phyloP scores from a whole-genome alignment of 2,797 vertebrate species.

The Fratercula arctica region DNA sequence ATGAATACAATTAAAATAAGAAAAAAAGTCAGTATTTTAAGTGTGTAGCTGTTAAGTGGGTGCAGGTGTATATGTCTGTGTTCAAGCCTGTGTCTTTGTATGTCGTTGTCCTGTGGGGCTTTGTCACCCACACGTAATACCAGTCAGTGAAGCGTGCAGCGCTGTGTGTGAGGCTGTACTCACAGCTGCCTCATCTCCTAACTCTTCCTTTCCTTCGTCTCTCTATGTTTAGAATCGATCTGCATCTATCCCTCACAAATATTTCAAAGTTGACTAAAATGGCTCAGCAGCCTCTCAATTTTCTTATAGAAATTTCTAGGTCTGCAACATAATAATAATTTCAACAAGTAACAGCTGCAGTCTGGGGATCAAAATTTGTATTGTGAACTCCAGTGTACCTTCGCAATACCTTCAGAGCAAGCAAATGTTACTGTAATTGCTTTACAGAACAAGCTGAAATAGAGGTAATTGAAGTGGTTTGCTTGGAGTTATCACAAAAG shows the following conservation, averaged over 20 bases:
- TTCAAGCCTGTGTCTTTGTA: background rate
- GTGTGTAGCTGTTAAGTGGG: background rate
- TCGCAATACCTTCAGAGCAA: background rate
- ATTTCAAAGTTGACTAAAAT: background rate
- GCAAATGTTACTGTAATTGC: background rate
- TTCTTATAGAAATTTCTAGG: background rate
- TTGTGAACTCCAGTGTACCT: background rate
- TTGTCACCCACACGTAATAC: background rate
- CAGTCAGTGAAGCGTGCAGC: background rate
- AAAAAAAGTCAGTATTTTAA: background rate
- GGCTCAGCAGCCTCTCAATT: background rate
- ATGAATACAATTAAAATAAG: background rate
- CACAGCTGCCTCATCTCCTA: background rate
- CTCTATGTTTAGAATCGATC: background rate
- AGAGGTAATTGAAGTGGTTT: background rate
- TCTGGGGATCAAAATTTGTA: background rate
- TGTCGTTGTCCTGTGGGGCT: rapidly evolving
- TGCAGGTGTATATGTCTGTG: background rate
- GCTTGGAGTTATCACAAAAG: background rate
- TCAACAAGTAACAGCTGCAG: background rate
- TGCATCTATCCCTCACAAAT: background rate
- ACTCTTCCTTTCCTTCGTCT: background rate
- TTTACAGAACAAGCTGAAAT: background rate
- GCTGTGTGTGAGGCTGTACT: background rate
- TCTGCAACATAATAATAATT: background rate